phyloP scores from a whole-genome alignment of 2,113 vertebrate genomes.

The Notothenia rossii region DNA sequence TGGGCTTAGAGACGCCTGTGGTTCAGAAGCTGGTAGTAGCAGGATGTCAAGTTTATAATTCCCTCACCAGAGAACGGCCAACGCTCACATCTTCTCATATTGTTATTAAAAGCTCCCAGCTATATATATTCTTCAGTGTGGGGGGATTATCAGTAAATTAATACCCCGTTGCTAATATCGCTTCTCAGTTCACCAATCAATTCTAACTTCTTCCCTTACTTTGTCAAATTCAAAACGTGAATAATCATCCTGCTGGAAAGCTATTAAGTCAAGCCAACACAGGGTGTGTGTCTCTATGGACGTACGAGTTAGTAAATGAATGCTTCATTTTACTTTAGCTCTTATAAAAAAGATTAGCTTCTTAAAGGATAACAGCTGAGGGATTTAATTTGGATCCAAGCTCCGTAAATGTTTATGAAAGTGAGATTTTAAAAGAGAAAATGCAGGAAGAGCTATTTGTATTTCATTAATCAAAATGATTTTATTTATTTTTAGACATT shows the following conservation, averaged over 20 bases:
- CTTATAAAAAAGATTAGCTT: neutral
- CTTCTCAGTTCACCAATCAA: slow-evolving; percentile 24
- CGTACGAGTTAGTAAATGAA: slow-evolving; percentile 8
- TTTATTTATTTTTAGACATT: neutral
- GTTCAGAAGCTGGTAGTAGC: slow-evolving; percentile 40
- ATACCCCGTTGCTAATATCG: slow-evolving; percentile 35
- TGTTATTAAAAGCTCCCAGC: slow-evolving; percentile 50
- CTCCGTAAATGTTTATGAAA: neutral
- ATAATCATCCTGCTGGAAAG: slow-evolving; percentile 13
- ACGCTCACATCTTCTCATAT: slow-evolving; percentile 43
- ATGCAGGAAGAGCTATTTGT: neutral
- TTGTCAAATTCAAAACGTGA: slow-evolving; percentile 33
- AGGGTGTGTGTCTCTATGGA: neutral
- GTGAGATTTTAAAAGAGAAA: neutral
- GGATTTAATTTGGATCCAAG: slow-evolving; percentile 5
- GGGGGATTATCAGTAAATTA: slow-evolving; percentile 54
- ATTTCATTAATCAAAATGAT: neutral
- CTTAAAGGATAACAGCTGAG: neutral
- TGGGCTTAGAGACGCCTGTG: slow-evolving; percentile 34
- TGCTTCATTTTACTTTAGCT: neutral
- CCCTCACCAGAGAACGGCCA: slow-evolving; percentile 41
- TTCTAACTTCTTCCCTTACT: slow-evolving; percentile 33
- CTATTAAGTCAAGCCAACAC: slow-evolving; percentile 10
- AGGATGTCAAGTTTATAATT: slow-evolving; percentile 43
- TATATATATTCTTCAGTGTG: slow-evolving; percentile 46